A percentile compares a stretch with the other conserved stretches of the same genome.
These are phyloP conservation scores for Platysteira castanea DNA, from an alignment of 2,113 vertebrate species.

Conservation along the genomic window DNA sequence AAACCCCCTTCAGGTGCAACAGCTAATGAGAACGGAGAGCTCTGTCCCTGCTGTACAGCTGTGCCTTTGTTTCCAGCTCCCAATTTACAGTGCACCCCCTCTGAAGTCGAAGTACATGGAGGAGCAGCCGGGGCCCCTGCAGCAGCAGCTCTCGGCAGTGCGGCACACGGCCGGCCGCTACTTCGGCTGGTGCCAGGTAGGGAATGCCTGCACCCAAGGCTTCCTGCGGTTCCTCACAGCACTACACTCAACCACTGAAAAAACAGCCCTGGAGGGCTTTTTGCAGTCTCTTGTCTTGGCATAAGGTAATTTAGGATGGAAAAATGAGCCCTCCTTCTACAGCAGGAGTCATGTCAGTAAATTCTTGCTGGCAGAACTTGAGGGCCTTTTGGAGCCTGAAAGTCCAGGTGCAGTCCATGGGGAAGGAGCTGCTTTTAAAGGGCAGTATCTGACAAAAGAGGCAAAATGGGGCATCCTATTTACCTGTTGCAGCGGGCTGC, in stretches of 20 bases:
- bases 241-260: rapidly evolving
- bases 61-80: conserved; percentile 71
- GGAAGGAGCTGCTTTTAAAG: not conserved
- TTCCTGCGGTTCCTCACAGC: not conserved
- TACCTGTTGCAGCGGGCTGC: not conserved
- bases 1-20: rapidly evolving
- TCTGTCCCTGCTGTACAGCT: not conserved
- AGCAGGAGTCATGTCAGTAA: rapidly evolving
- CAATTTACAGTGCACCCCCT: conserved; percentile 76
- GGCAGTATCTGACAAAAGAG: not conserved
- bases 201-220: not conserved
- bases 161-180: conserved; percentile 59
- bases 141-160: conserved; percentile 67
- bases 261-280: not conserved
- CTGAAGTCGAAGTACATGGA: conserved; percentile 64
- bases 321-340: not conserved
- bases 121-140: conserved; percentile 77
- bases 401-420: not conserved
- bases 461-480: no score
- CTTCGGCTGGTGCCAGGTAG: conserved; percentile 78
- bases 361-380: not conserved
- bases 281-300: not conserved
- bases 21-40: rapidly evolving
- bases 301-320: not conserved
- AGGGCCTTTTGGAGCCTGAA: not conserved